phyloP scores from a whole-genome alignment of 92 coral and sea anemone genomes.

The Micromussa lordhowensis region DNA sequence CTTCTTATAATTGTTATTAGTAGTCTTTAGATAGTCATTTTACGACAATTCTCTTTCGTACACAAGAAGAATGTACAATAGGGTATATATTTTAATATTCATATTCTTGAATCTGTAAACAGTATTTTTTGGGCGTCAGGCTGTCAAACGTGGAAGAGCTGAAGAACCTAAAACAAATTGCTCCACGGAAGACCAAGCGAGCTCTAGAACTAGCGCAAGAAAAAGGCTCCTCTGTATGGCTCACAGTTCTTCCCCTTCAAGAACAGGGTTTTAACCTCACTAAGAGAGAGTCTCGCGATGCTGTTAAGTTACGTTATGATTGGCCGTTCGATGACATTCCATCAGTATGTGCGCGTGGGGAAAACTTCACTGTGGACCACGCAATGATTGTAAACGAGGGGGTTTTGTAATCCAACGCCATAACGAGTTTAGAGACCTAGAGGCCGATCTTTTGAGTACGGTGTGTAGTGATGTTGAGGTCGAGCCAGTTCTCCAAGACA shows the following conservation, averaged over 20 bases:
- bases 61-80: too few species aligned
- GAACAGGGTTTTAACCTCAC: constrained; percentile 34
- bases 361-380: constrained; percentile 26
- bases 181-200: neutral
- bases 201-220: constrained; percentile 17
- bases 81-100: too few species aligned
- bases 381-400: constrained; percentile 45
- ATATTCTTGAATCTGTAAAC: too few species aligned
- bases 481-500: too few species aligned
- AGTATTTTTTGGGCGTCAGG: too few species aligned
- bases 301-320: neutral
- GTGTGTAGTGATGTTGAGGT: constrained; percentile 46
- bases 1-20: too few species aligned
- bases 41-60: too few species aligned
- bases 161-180: too few species aligned
- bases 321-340: neutral
- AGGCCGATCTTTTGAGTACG: constrained; percentile 31
- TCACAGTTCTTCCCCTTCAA: constrained; percentile 9
- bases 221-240: constrained; percentile 28
- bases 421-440: constrained; percentile 56
- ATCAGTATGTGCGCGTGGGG: too few species aligned
- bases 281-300: neutral
- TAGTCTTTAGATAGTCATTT: too few species aligned
- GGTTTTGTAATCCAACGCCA: constrained; percentile 60
- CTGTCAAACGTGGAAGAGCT: too few species aligned